Base-by-base conservation (phyloP, 1,140 invertebrate genomes). In the Drosophila burlai region DNA sequence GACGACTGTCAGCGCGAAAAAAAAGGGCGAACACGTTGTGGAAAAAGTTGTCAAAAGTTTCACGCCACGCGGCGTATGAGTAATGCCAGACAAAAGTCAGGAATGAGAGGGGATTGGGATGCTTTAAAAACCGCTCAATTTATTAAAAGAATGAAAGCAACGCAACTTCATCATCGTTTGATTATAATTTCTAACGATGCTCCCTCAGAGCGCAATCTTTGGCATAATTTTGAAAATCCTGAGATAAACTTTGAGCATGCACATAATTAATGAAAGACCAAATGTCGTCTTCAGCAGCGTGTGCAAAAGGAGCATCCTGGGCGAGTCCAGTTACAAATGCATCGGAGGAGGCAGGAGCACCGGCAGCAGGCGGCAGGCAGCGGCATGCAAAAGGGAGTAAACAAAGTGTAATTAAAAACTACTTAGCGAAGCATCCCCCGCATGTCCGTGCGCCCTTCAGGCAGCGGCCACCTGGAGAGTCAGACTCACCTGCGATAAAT, bases 381-480 rank as follows among this genome's bases (percentile, higher is more conserved):
- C 13, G 50, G 67, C 73, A 68, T 80, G 68, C 60, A 68, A 80
- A 80, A 68, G 72, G 62, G 54, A 65, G 65, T 77, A 91, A 87
- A 85, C 75, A 91, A 86, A 91, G 83, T 84, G 91, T 92, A 92
- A 92, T 92, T 92, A 92, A 92, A 92, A 92, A 89, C 85, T 89
- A 89, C 84, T 89, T 89, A 89, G 84, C 74, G 66, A 38, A 40
- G 46, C 43, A 57, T 49, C 31, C 65, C 24, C n/a, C n/a, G n/a
- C 24, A 26, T 40, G 36, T 43, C 47, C 52, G 18, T 46, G 40
- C 57, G 16, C 11, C 36, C 18, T 34, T 34, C 40, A 24, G 46
- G 18, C 46, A 24, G 18, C 45, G 8, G 40, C 45, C 42, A 26
- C 59, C 38, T 69, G 78, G 42, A 34, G 58, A 73, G 67, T 63